These are phyloP conservation scores for Leptopilina boulardi DNA, from an alignment of 1,140 invertebrate species.

Conservation along the genomic window DNA sequence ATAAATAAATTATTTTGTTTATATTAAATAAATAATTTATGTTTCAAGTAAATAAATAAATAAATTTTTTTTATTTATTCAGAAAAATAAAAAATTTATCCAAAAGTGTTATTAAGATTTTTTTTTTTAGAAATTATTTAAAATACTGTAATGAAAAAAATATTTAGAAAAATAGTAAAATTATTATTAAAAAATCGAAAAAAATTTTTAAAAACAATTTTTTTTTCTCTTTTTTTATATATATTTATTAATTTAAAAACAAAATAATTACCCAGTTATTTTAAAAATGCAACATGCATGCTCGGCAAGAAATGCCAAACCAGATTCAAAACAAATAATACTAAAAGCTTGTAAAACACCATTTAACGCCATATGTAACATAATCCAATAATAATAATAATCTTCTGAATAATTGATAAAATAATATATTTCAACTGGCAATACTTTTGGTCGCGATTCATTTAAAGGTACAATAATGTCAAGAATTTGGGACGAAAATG, in stretches of 20 bases:
- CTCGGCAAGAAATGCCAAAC: background rate
- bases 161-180: no score
- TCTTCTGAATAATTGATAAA: conserved; percentile 1
- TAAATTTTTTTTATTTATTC: no score
- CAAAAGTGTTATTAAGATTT: no score
- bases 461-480: background rate
- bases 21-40: no score
- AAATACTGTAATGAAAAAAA: no score
- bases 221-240: background rate
- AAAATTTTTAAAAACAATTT: no score
- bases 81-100: no score
- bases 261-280: background rate
- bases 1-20: no score
- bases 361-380: background rate
- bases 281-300: background rate
- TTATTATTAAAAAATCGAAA: no score
- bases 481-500: background rate
- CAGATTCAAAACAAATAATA: background rate
- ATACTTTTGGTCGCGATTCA: background rate
- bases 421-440: background rate
- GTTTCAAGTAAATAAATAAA: no score
- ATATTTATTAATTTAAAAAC: background rate
- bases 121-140: no score
- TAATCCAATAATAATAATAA: background rate
- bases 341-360: background rate